Evolutionary conservation across 1,140 invertebrate species (phyloP), one percentile per base, ranked within the genome.

Genomic region (Cotesia typhae): DNA sequence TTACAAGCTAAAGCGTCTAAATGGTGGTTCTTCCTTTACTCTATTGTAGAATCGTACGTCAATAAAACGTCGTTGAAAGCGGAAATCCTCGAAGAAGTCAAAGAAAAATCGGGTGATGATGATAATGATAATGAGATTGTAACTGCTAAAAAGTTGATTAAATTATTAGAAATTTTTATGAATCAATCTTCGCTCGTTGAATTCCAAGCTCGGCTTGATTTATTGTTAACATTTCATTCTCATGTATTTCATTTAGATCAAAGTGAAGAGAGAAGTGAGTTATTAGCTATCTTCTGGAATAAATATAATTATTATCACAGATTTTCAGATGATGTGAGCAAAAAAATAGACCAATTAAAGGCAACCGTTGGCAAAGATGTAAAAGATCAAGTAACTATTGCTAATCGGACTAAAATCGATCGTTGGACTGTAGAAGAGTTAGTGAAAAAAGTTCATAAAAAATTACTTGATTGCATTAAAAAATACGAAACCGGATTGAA

Each of bases 371-470:
- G 98, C 77, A 97, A 96, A 86, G 94, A 96, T 84, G 81, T 99
- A 1, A 93, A 93, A 74, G 95, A 98, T 73, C 97, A 96, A 83
- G 94, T 99, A 0, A 98, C 98, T 83, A 98, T 99, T 57, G 93
- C 93, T n/a, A 89, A 95, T 41, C 99, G 97, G 94, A 97, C 95
- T 81, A 97, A 99, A 80, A 91, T 97, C 1, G 98, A 94, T 80
- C 97, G 97, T 82, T 98, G 94, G 91, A 91, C 95, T n/a, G 91
- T 99, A 6, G 96, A 95, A 76, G 92, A 94, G 75, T 92, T 93
- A 4, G 91, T 97, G 3, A 91, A 94, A 35, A 97, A 95, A 83
- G 93, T 94, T 1, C 96, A 98, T 80, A 91, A 93, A 74, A 95
- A 92, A 28, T 82, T 99, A 1, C 93, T 94, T 77, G 97, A 96